These are phyloP conservation scores for Sternarchorhynchus goeldii DNA, from an alignment of 2,797 vertebrate genomes.

Conservation along the genomic window DNA sequence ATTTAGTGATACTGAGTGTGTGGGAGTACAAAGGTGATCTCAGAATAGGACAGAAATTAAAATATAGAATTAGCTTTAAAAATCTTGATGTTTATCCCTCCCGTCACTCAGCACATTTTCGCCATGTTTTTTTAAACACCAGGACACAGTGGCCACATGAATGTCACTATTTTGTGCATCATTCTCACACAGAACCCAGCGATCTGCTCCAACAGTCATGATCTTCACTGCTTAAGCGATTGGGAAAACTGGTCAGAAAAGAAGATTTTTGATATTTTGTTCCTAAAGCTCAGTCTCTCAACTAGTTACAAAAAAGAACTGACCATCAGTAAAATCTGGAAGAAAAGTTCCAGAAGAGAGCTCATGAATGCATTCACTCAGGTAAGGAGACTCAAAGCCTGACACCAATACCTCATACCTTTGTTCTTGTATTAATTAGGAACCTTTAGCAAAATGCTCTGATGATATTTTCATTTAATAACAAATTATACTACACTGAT, in stretches of 20 bases:
- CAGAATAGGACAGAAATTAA: conserved; percentile 8
- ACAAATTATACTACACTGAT: too few relatives aligned
- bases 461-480: neutral
- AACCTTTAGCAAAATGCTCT: neutral
- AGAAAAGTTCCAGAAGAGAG: neutral
- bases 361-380: too few relatives aligned
- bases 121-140: too few relatives aligned
- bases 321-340: neutral
- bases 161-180: too few relatives aligned
- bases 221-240: neutral
- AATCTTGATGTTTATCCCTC: neutral
- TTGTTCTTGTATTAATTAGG: neutral
- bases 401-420: too few relatives aligned
- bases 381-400: too few relatives aligned
- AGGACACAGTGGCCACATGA: too few relatives aligned
- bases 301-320: too few relatives aligned
- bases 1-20: conserved; percentile 44
- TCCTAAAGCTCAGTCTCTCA: neutral
- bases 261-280: neutral
- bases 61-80: conserved; percentile 24
- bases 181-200: neutral
- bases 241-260: neutral
- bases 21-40: conserved; percentile 19
- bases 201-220: neutral
- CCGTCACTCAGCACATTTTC: neutral